phyloP scores from a whole-genome alignment of 2,888 invertebrate genomes.

The Limnephilus lunatus region DNA sequence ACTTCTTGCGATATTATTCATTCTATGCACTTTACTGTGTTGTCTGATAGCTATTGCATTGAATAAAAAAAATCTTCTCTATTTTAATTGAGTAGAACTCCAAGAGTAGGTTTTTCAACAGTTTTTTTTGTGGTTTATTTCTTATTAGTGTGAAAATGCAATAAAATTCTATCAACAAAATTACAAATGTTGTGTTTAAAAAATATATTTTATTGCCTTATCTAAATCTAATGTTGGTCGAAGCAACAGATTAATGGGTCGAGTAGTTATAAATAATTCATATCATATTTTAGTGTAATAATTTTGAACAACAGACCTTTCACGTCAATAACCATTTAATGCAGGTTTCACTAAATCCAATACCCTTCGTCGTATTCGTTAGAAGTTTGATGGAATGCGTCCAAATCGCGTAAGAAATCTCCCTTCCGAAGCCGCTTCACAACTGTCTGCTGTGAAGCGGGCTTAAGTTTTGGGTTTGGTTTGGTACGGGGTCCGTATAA shows the following conservation, averaged over 20 bases:
- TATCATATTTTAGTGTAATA: background rate
- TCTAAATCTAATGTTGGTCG: no score
- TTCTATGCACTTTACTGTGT: no score
- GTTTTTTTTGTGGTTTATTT: no score
- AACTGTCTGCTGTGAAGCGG: background rate
- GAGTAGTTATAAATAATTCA: background rate
- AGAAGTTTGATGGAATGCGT: background rate
- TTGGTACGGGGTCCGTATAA: slow-evolving; percentile 39
- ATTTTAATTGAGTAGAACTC: no score
- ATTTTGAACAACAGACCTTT: background rate
- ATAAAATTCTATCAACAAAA: no score
- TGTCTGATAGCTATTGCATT: no score
- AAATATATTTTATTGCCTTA: no score
- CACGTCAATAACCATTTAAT: slow-evolving; percentile 4
- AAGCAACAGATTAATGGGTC: background rate
- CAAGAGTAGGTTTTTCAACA: no score
- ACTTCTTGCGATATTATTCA: no score
- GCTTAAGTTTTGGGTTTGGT: slow-evolving; percentile 24
- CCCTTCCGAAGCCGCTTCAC: background rate
- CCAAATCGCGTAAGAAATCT: background rate
- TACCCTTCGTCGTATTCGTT: background rate
- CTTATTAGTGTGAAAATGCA: no score
- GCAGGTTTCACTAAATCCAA: background rate
- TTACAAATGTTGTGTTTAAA: no score
- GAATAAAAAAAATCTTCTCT: no score